Evolutionary conservation across 2,888 invertebrate species (phyloP).

Genomic region (Aleiodes testaceus): DNA sequence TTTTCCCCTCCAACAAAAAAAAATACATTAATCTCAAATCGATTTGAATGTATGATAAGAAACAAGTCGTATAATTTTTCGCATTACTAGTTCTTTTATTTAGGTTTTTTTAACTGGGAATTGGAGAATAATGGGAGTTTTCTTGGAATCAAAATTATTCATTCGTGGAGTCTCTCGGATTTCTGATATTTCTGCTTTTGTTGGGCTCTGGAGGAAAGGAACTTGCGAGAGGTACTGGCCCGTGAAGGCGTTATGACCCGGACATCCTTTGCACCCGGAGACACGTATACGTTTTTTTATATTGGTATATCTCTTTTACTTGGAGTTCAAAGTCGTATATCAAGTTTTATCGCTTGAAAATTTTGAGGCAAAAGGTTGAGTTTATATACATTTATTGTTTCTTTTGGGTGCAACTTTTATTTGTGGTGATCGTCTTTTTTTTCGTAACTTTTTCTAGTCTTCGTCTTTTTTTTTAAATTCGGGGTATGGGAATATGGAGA

Average conservation of each 20-base stretch:
- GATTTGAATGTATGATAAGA: slow-evolving; percentile 17
- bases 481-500: slow-evolving; percentile 8
- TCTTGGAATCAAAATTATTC: background rate
- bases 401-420: too few species aligned
- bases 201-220: background rate
- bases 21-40: slow-evolving; percentile 17
- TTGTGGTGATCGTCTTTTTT: slow-evolving; percentile 13
- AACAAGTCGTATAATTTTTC: slow-evolving; percentile 19
- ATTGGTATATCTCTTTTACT: slow-evolving; percentile 28
- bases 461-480: background rate
- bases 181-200: background rate
- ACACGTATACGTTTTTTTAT: slow-evolving; percentile 6
- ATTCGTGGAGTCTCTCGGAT: background rate
- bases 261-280: slow-evolving; percentile 63
- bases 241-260: slow-evolving; percentile 67
- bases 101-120: background rate
- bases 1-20: background rate
- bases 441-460: background rate
- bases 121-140: too few species aligned
- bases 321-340: slow-evolving; percentile 63
- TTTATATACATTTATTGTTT: slow-evolving; percentile 40
- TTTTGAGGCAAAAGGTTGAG: slow-evolving; percentile 54
- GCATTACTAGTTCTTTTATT: background rate
- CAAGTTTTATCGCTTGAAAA: slow-evolving; percentile 71
- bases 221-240: slow-evolving; percentile 55